Evolutionary conservation across 1,140 invertebrate genomes (phyloP).

Genomic region (Adelges cooleyi): DNA sequence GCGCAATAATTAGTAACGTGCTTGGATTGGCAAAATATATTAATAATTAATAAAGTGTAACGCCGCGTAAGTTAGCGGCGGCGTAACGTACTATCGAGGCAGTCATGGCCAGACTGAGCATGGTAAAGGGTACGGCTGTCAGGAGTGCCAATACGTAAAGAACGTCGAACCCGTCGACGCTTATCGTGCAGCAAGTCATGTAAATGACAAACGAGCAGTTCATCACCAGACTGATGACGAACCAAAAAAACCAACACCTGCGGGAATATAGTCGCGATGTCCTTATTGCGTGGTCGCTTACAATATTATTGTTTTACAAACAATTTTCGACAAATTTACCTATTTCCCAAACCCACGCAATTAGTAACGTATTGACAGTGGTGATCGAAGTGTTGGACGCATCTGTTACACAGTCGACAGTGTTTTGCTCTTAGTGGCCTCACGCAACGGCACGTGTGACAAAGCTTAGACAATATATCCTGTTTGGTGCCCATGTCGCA

Average conservation of each 20-base stretch:
- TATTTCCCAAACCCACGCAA: conserved; percentile 73
- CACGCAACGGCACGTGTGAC: conserved; percentile 80
- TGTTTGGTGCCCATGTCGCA: conserved; percentile 35
- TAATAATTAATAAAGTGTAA: too few relatives aligned
- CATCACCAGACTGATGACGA: conserved; percentile 71
- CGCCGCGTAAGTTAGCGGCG: too few relatives aligned
- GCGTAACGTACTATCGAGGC: conserved; percentile 68
- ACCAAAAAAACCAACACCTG: conserved; percentile 82
- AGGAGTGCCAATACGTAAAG: conserved; percentile 66
- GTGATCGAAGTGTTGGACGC: conserved; percentile 85
- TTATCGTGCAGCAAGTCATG: conserved; percentile 75
- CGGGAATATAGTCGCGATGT: conserved; percentile 35
- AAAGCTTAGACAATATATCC: conserved; percentile 70
- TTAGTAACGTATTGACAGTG: conserved; percentile 93
- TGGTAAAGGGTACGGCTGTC: conserved; percentile 71
- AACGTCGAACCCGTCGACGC: conserved; percentile 70
- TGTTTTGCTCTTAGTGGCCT: conserved; percentile 79
- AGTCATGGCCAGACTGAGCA: conserved; percentile 72
- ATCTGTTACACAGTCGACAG: conserved; percentile 81
- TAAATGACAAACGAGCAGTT: conserved; percentile 78
- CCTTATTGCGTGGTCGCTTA: background rate
- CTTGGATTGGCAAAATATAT: too few relatives aligned
- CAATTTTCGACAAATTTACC: conserved; percentile 39
- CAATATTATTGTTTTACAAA: background rate
- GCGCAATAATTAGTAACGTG: background rate